Evolutionary conservation across 1,140 invertebrate species (phyloP), one percentile per base, ranked within the genome.

Genomic region (Capitella teleta): DNA sequence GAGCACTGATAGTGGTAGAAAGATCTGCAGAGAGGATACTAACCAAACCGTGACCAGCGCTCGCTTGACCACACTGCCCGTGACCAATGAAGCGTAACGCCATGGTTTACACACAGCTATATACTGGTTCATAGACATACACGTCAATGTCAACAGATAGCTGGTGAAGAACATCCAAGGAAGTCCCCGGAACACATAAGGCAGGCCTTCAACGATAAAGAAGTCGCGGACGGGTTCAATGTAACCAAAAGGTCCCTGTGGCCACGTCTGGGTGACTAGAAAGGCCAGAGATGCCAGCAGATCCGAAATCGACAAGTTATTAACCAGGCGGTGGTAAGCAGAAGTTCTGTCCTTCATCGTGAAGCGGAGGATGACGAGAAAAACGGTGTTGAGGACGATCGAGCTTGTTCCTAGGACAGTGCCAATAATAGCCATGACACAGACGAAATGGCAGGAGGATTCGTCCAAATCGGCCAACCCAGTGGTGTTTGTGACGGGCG

Each of bases 91-190:
- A 4, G 45, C 18, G 45, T 47, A 47, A 5, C 16, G 25, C 45
- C 45, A 47, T n/a, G 45, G 45, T 32, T 47, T 30, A 19, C 45
- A 47, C n/a, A 47, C 45, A 32, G 26, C 45, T 5, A 47, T 32
- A 32, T 47, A 47, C 28, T 47, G 45, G 45, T 47, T 47, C 28
- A 47, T 19, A 12, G 45, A 24, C 28, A 47, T 26, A 18, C 26
- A 19, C 5, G 19, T 19, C 43, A 40, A 24, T 32, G 45, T 47
- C 8, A 47, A 25, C 28, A 32, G 1, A 32, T 47, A 47, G 19
- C 28, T 32, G 45, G 45, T 47, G 45, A 47, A 47, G 45, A 47
- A 47, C 14, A 47, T 32, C 45, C 45, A 47, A 16, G 45, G 45
- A 5, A 32, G 30, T 4, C 45, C 28, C 10, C 45, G 25, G 26